A percentile compares a stretch with the other conserved stretches of the same genome.
Conservation (phyloP, 1,140 invertebrate genomes). For the Dreissena polymorpha region DNA sequence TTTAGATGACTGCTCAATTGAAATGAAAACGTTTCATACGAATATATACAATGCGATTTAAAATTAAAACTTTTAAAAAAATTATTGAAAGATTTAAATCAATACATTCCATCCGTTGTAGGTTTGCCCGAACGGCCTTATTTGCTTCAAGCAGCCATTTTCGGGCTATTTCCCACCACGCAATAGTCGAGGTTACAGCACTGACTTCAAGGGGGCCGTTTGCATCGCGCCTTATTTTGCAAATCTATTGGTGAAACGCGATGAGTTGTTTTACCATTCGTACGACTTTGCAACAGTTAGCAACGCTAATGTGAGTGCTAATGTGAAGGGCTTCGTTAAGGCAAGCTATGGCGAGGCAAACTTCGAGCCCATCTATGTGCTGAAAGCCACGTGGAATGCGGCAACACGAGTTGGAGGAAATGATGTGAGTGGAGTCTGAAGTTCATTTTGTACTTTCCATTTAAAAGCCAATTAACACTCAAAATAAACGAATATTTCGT, state of each 20-base stretch:
- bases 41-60: not conserved
- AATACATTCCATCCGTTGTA: not conserved
- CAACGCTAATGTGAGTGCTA: not conserved
- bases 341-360: not conserved
- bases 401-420: not conserved
- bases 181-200: not conserved
- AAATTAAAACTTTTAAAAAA: not conserved
- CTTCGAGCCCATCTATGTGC: conserved; percentile 7
- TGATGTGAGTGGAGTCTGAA: conserved; percentile 6
- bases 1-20: not conserved
- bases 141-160: conserved; percentile 27
- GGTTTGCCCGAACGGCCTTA: conserved; percentile 41
- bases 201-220: conserved; percentile 11
- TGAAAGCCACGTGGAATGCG: conserved; percentile 16
- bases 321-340: conserved; percentile 8
- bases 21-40: not conserved
- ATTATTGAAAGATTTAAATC: too few relatives aligned
- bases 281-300: conserved; percentile 12
- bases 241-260: not conserved
- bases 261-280: conserved; percentile 23
- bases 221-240: conserved; percentile 40
- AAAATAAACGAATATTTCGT: too few relatives aligned
- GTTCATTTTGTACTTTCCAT: not conserved
- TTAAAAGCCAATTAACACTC: too few relatives aligned
- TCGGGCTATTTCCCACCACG: conserved; percentile 9